Conservation (phyloP, 2,113 vertebrate species). For the Cebus imitator region DNA sequence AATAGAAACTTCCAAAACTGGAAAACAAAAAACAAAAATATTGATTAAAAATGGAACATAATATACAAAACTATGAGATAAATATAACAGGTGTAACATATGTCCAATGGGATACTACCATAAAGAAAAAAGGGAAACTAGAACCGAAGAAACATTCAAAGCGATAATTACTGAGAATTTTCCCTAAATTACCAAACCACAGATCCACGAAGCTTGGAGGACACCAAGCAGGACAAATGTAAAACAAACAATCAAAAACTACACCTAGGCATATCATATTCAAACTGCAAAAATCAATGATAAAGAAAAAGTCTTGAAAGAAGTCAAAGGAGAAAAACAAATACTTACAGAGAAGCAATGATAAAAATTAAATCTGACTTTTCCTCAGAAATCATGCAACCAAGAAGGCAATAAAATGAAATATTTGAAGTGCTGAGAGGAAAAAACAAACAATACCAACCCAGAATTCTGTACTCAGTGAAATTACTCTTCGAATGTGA, state of each 20-base stretch:
- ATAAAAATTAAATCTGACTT: too few species aligned
- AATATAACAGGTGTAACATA: neutral
- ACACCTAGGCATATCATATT: neutral
- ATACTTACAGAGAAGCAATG: neutral
- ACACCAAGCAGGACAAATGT: neutral
- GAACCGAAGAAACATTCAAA: neutral
- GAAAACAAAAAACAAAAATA: neutral
- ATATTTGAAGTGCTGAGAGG: neutral
- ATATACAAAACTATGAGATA: neutral
- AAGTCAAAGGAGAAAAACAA: neutral
- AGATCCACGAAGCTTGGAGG: neutral
- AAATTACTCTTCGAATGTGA: neutral
- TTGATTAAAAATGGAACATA: neutral
- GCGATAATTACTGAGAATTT: neutral
- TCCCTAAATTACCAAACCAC: neutral
- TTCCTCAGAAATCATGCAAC: neutral
- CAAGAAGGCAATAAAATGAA: neutral
- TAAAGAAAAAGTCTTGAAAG: neutral
- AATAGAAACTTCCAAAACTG: neutral
- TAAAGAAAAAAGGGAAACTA: neutral
- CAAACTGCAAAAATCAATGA: neutral
- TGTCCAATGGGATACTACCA: neutral
- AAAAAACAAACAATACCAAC: neutral
- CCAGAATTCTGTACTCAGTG: neutral
- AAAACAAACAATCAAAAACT: neutral